These are phyloP conservation scores for Gari tellinella DNA, from an alignment of 2,888 invertebrate genomes.

Conservation along the genomic window DNA sequence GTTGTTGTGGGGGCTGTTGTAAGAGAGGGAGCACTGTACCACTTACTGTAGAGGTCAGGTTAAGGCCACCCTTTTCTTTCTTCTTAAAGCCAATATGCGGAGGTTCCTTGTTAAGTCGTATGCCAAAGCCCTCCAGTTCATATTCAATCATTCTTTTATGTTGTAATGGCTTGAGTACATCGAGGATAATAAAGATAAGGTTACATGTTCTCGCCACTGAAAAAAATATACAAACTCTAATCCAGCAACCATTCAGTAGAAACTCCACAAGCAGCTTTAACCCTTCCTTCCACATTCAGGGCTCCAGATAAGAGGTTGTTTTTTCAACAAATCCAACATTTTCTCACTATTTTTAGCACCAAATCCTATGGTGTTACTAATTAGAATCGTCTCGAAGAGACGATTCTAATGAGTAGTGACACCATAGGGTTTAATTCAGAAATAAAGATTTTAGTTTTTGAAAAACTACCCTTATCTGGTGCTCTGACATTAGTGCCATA, in stretches of 20 bases:
- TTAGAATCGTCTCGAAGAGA: no score
- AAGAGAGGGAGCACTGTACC: no score
- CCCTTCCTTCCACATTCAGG: background rate
- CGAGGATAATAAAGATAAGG: constrained; percentile 98
- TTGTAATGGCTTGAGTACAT: constrained; percentile 97
- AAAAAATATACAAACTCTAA: constrained; percentile 34
- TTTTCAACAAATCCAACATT: no score
- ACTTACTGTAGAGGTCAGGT: constrained; percentile 87
- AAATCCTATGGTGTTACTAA: no score
- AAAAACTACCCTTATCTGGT: no score
- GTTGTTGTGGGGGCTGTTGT: no score
- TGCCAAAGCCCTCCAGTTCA: constrained; percentile 99
- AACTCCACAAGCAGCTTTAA: background rate
- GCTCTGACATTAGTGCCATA: no score
- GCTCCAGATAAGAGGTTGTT: no score
- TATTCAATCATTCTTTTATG: constrained; percentile 98
- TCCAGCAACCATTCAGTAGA: background rate
- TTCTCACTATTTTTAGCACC: no score
- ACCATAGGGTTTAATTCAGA: no score
- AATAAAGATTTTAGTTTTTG: no score
- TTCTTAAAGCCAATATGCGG: constrained; percentile 98
- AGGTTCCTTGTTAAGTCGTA: constrained; percentile 96
- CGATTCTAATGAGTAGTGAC: no score
- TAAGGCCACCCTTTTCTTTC: constrained; percentile 99
- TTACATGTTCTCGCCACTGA: constrained; percentile 98